Evolutionary conservation across 1,140 invertebrate species (phyloP), one percentile per base, ranked within the genome.

Genomic region (Drosophila trapezifrons): DNA sequence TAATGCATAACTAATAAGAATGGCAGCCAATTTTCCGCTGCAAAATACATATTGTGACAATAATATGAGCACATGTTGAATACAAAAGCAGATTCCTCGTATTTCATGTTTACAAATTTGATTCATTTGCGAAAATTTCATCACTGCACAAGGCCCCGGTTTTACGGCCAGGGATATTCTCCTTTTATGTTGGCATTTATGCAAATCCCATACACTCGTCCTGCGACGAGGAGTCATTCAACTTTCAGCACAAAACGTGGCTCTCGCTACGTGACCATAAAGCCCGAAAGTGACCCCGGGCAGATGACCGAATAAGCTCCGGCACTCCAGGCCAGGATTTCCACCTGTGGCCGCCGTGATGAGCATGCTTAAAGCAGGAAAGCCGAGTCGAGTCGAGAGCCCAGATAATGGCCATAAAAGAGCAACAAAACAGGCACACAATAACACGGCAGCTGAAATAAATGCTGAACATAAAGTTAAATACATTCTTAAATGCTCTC

Each of bases 301-400:
- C 63, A 35, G 49, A 62, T 60, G 78, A 76, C 78, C 70, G 51
- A 71, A 37, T 40, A 59, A 46, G 37, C 57, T 45, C 49, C 27
- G 43, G 38, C 6, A 40, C 62, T 57, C 29, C 64, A 52, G 25
- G 9, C 35, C 43, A 49, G 52, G 52, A 56, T 58, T 71, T 71
- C 82, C 82, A 86, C 82, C 82, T 86, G 82, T 86, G 79, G 82
- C 76, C 63, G 3, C n/a, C 37, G 17, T 75, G 45, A 32, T 55
- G 49, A 13, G 58, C 51, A 51, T 40, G 35, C 45, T n/a, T 13
- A 58, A 58, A 51, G 29, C 38, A 15, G 17, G 17, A 45, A 17
- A 29, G 27, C 9, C 29, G 20, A 42, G 9, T 12, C 22, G 25
- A 59, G 38, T 49, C 58, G 25, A 54, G 18, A 25, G 66, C 54